Evolutionary conservation across 64 coral and sea anemone species (phyloP), one percentile per base, ranked within the genome.

Genomic region (Stylophora pistillata): DNA sequence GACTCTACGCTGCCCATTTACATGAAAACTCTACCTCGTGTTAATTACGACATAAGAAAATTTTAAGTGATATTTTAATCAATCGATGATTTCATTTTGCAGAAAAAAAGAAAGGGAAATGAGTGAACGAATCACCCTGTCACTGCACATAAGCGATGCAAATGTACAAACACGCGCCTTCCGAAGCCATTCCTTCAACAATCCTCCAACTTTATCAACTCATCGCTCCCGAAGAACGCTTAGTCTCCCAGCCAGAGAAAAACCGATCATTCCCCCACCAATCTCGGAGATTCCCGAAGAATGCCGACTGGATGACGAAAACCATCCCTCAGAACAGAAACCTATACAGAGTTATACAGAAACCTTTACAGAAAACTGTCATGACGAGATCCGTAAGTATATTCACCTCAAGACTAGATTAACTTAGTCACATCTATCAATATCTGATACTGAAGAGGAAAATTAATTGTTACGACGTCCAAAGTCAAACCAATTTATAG

Each of bases 231-330:
- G 91, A 31, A 64, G 91, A 85, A 93, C 91, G 0, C 81, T 93
- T 9, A 93, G 91, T 56, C 88, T 93, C 52, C 91, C 91, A n/a
- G 72, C 77, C 23, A 77, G 91, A 52, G 91, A 93, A 21, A 93
- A 93, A 37, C 91, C 91, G 3, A 34, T 53, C 13, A 93, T 93
- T 85, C 91, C 86, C 2, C 91, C 86, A 14, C 68, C 20, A 7
- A 75, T 76, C 57, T 71, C 71, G 47, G 78, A 89, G 68, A 93
- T 32, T 82, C 21, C 66, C 20, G 62, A 79, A 54, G 33, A 27
- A n/a, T 77, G 65, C 55, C 58, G 15, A 23, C 17, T 13, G 16
- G 18, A 26, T 54, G 52, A 54, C 25, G 53, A 55, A 56, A 56
- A 32, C 11, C 21, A 66, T 29, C 32, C 14, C 25, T 17, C 52